Base-by-base conservation (phyloP, 2,113 vertebrate species). In the Brienomyrus longianalis region DNA sequence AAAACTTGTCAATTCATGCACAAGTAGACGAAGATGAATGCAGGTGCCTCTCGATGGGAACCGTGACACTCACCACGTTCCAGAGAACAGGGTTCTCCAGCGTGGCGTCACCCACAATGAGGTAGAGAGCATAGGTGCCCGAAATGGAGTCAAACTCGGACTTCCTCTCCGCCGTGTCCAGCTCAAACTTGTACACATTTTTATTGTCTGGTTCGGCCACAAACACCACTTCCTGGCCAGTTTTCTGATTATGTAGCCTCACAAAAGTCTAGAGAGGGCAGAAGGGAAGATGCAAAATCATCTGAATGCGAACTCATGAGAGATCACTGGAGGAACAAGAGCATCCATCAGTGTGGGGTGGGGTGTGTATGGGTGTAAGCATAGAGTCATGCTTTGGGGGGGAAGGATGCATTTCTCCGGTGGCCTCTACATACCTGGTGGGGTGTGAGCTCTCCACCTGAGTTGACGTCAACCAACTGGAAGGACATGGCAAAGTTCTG, bases 401-500 rank as follows among this genome's bases (percentile, higher is more conserved):
- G 35, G 10, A 39, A 39, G 35, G 13, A 2, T 1, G 1, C 13
- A 39, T 35, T 6, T 45, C 45, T 43, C 1, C 74, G 1, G 45
- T 5, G 19, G 21, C 1, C 5, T 23, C 23, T 48, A 48, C 77
- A 90, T 86, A 99, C 98, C 97, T 99, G 98, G 92, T 99, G 98
- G 92, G 98, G 98, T 35, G 97, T 98, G 47, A 99, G 97, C 93
- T 98, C 97, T 87, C 96, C 96, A 89, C 97, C 98, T 4, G 97
- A 98, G 95, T 98, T 97, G 93, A 97, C 93, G 0, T 99, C 98
- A 39, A 98, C 93, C 91, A 99, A 94, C 94, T 98, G 98, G 96
- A 99, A 99, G 93, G 97, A 97, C 93, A 99, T 96, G 77, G 97
- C 98, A 88, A 99, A 98, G 94, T 99, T 99, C 95, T 99, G 98